These are phyloP conservation scores for Austrolebias charrua DNA, from an alignment of 2,797 vertebrate species.

Conservation along the genomic window DNA sequence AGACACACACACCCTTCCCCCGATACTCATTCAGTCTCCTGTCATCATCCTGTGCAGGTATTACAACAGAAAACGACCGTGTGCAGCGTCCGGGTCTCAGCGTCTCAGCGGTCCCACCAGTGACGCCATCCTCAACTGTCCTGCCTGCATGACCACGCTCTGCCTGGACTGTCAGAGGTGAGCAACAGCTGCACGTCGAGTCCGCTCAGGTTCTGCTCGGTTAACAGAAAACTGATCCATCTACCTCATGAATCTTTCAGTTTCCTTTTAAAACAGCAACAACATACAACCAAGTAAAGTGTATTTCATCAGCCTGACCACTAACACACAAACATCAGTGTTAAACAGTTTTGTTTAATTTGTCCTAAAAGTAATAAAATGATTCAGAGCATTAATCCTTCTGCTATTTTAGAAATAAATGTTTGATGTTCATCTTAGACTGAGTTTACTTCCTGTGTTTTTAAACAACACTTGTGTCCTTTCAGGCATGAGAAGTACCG, in stretches of 20 bases:
- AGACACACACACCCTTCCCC: neutral
- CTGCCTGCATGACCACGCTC: conserved; percentile 94
- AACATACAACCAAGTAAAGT: too few species aligned
- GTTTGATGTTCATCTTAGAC: too few species aligned
- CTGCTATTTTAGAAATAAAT: too few species aligned
- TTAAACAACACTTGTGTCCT: neutral
- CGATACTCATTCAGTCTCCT: neutral
- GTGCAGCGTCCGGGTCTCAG: conserved; percentile 5
- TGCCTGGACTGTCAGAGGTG: conserved; percentile 97
- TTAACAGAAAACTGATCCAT: too few species aligned
- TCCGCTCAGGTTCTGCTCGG: too few species aligned
- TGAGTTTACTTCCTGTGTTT: neutral
- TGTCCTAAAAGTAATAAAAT: too few species aligned
- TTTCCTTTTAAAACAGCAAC: too few species aligned
- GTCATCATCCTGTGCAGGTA: conserved; percentile 55
- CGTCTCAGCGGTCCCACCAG: conserved; percentile 78
- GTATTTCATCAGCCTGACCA: too few species aligned
- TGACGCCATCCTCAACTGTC: conserved; percentile 94
- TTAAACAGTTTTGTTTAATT: too few species aligned
- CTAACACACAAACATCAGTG: too few species aligned
- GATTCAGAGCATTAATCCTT: too few species aligned
- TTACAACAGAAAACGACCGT: conserved; percentile 23
- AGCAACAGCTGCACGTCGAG: conserved; percentile 24
- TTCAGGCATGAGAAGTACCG: conserved; percentile 92
- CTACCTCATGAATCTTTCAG: too few species aligned